phyloP scores from a whole-genome alignment of 1,140 invertebrate species.

The Drusus annulatus region DNA sequence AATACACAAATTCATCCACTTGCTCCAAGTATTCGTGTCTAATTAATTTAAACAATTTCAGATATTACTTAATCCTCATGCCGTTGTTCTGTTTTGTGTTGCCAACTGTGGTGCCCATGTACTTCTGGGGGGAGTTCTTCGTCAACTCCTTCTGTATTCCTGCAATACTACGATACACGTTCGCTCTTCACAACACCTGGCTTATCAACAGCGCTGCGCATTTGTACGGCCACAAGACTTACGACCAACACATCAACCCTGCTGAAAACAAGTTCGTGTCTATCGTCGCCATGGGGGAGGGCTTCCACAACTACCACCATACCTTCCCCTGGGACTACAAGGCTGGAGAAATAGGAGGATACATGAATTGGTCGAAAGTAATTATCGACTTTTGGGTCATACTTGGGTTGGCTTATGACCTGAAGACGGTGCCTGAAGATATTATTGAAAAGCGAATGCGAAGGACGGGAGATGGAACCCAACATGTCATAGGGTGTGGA shows the following conservation, averaged over 20 bases:
- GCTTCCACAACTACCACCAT: constrained; percentile 98
- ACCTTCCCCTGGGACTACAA: constrained; percentile 96
- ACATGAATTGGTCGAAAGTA: constrained; percentile 87
- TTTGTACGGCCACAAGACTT: constrained; percentile 77
- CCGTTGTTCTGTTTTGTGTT: constrained; percentile 88
- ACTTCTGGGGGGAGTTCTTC: constrained; percentile 88
- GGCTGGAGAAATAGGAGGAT: constrained; percentile 85
- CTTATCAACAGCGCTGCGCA: constrained; percentile 82
- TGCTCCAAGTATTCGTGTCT: no score
- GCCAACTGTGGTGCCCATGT: constrained; percentile 88
- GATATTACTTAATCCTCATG: constrained; percentile 88
- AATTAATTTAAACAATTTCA: no score
- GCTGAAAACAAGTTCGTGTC: constrained; percentile 81
- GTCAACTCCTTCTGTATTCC: constrained; percentile 86
- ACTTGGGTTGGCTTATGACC: constrained; percentile 83
- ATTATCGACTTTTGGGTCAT: constrained; percentile 90
- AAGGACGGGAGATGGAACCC: constrained; percentile 78
- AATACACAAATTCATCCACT: no score
- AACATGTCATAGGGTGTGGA: constrained; percentile 85
- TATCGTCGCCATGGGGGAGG: constrained; percentile 84
- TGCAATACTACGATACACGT: constrained; percentile 73
- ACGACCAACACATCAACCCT: constrained; percentile 81
- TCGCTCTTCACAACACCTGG: constrained; percentile 79
- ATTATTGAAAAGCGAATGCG: constrained; percentile 73
- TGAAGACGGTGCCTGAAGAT: constrained; percentile 76